These are phyloP conservation scores for Volucella inflata DNA, from an alignment of 2,888 invertebrate genomes.

Conservation along the genomic window DNA sequence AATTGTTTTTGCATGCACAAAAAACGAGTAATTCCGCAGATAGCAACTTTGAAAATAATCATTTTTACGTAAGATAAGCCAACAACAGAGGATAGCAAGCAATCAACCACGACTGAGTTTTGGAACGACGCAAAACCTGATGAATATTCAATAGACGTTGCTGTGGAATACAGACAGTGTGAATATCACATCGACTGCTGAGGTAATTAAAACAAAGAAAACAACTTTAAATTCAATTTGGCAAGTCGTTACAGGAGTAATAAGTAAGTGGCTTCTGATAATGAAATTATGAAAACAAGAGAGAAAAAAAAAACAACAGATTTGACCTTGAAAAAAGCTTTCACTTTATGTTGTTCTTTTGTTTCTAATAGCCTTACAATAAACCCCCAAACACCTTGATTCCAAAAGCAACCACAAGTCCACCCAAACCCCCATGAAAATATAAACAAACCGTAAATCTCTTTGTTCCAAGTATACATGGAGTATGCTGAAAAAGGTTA, in stretches of 20 bases:
- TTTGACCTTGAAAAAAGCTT: background rate
- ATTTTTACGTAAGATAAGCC: too few relatives aligned
- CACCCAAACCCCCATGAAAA: constrained; percentile 12
- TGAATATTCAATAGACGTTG: too few relatives aligned
- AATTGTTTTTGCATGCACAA: too few relatives aligned
- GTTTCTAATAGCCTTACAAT: constrained; percentile 22
- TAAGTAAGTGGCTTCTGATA: background rate
- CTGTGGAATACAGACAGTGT: too few relatives aligned
- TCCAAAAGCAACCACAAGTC: background rate
- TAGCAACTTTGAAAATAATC: too few relatives aligned
- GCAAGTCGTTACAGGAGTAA: background rate
- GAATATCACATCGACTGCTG: background rate
- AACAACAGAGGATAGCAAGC: too few relatives aligned
- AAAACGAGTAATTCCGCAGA: too few relatives aligned
- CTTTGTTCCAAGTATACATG: constrained; percentile 58
- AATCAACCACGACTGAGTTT: too few relatives aligned
- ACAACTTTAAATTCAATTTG: background rate
- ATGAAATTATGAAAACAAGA: background rate
- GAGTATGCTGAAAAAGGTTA: constrained; percentile 23
- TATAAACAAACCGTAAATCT: constrained; percentile 46
- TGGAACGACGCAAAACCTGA: too few relatives aligned
- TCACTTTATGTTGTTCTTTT: background rate
- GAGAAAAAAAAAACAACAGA: background rate
- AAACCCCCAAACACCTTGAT: background rate
- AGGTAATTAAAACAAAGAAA: background rate